These are phyloP conservation scores for Nomada ruficornis DNA, from an alignment of 2,888 invertebrate genomes.

Conservation along the genomic window DNA sequence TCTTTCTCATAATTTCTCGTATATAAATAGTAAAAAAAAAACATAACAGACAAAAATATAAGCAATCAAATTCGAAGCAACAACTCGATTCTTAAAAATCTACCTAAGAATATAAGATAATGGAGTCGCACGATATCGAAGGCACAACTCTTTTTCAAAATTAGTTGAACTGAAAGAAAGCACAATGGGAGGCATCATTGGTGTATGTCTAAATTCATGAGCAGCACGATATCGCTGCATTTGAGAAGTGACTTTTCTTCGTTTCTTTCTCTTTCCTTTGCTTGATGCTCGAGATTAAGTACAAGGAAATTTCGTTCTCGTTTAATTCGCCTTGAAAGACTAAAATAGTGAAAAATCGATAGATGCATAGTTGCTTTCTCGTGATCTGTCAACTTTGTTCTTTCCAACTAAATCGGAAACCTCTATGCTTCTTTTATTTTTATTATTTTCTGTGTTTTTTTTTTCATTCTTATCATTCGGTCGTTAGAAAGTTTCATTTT, in stretches of 20 bases:
- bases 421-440: constrained; percentile 18
- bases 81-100: constrained; percentile 68
- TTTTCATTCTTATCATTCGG: constrained; percentile 51
- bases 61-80: constrained; percentile 65
- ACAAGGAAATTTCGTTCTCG: constrained; percentile 56
- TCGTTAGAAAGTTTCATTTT: constrained; percentile 68
- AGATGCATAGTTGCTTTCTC: constrained; percentile 33
- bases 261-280: background rate
- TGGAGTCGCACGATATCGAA: constrained; percentile 71
- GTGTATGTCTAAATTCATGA: constrained; percentile 58
- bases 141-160: constrained; percentile 71
- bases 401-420: constrained; percentile 34
- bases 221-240: constrained; percentile 39
- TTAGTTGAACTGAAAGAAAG: constrained; percentile 71
- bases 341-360: constrained; percentile 55
- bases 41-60: constrained; percentile 61
- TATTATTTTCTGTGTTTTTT: constrained; percentile 4
- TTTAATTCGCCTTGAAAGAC: constrained; percentile 45
- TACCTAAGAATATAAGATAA: constrained; percentile 65
- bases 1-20: constrained; percentile 15
- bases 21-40: constrained; percentile 38
- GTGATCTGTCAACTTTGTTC: constrained; percentile 35
- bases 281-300: constrained; percentile 66
- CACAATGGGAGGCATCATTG: constrained; percentile 71
- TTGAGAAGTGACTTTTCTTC: constrained; percentile 54